phyloP scores from a whole-genome alignment of 2,113 vertebrate species.

The Cavia aperea region DNA sequence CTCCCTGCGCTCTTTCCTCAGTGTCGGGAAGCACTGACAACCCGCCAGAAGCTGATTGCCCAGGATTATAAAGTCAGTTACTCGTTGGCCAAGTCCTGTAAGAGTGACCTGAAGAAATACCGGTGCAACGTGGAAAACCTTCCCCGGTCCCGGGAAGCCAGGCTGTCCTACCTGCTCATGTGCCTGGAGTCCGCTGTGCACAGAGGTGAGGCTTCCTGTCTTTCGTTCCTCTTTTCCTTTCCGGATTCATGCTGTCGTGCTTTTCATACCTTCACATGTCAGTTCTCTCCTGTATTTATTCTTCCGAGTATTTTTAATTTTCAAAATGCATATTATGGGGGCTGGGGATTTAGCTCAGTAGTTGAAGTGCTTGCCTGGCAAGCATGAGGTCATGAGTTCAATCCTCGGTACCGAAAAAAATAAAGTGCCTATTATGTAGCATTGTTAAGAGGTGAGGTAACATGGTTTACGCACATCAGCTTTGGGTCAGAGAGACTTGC shows the following conservation, averaged over 20 bases:
- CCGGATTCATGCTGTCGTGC: not conserved
- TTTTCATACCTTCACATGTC: not conserved
- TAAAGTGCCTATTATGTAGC: not conserved
- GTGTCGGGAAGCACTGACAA: conserved; percentile 94
- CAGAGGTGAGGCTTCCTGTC: conserved; percentile 77
- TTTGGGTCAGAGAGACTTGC: conserved; percentile 10
- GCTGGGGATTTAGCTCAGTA: too few relatives aligned
- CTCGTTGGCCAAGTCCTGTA: conserved; percentile 95
- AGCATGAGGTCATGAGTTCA: too few relatives aligned
- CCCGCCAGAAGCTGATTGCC: conserved; percentile 94
- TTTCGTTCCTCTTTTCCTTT: not conserved
- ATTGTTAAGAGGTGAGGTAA: not conserved
- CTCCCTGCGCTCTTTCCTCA: conserved; percentile 65
- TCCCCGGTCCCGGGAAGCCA: conserved; percentile 90
- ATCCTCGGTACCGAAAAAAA: too few relatives aligned
- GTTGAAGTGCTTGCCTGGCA: too few relatives aligned
- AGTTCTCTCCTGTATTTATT: not conserved
- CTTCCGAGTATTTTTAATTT: not conserved
- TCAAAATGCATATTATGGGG: not conserved
- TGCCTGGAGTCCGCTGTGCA: conserved; percentile 95
- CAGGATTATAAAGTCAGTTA: conserved; percentile 98
- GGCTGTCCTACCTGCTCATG: conserved; percentile 95
- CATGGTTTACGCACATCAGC: not conserved
- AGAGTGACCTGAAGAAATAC: conserved; percentile 92
- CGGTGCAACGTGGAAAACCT: conserved; percentile 93